These are phyloP conservation scores for Choristoneura rosaceana DNA, from an alignment of 2,888 invertebrate species.

Conservation along the genomic window DNA sequence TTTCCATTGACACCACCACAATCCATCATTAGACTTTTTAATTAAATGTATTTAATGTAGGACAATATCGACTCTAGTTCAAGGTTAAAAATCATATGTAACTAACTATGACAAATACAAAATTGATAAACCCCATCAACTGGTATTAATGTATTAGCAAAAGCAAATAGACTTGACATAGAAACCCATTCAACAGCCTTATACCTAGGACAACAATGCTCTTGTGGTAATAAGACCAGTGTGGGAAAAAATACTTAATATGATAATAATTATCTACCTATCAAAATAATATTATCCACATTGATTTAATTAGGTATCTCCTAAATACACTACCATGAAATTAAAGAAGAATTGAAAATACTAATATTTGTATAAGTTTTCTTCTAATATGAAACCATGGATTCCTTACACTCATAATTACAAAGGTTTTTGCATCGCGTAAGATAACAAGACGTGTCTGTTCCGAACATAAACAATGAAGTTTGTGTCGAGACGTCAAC, in stretches of 20 bases:
- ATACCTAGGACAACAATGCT: slow-evolving; percentile 2
- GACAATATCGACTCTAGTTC: not conserved
- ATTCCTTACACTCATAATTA: not conserved
- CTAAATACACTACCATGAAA: not conserved
- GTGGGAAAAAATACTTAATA: slow-evolving; percentile 10
- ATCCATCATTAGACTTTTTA: too few species aligned
- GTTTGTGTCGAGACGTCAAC: slow-evolving; percentile 38
- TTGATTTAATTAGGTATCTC: not conserved
- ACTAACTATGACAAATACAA: too few species aligned
- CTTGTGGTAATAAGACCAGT: slow-evolving; percentile 2
- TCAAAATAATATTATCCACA: not conserved
- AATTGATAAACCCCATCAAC: not conserved
- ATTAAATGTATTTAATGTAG: not conserved
- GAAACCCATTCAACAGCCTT: slow-evolving; percentile 2
- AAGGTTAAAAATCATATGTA: not conserved
- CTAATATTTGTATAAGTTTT: not conserved
- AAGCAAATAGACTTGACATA: slow-evolving; percentile 13
- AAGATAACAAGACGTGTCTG: slow-evolving; percentile 18
- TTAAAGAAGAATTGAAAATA: not conserved
- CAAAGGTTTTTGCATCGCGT: not conserved
- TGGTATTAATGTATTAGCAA: slow-evolving; percentile 8
- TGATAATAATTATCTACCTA: not conserved
- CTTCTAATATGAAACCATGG: not conserved
- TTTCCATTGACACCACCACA: too few species aligned
- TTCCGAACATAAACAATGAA: slow-evolving; percentile 36